Percentiles rank a stretch among this genome's conserved stretches.
Evolutionary conservation across 64 coral and sea anemone species (phyloP).

Genomic region (Stichodactyla mertensii): DNA sequence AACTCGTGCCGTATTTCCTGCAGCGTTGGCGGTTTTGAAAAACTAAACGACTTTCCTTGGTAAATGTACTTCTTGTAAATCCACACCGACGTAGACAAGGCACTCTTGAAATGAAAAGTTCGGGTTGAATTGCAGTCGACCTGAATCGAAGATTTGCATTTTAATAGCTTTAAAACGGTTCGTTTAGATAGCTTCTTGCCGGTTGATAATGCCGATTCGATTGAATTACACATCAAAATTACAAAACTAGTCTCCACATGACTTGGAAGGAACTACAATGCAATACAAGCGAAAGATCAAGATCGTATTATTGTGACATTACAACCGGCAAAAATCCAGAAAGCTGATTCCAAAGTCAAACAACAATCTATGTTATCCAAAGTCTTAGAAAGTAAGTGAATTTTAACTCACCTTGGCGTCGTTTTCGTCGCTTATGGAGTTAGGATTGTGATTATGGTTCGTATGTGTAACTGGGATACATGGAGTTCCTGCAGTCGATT

Average conservation of each 20-base stretch:
- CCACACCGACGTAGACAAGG: neutral
- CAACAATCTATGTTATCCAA: neutral
- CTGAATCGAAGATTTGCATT: neutral
- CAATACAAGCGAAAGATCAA: neutral
- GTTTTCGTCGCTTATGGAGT: slow-evolving; percentile 66
- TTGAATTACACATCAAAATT: neutral
- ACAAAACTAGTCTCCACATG: neutral
- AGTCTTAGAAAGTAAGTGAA: neutral
- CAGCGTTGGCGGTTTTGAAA: neutral
- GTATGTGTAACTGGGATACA: slow-evolving; percentile 72
- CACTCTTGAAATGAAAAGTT: neutral
- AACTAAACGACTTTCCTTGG: neutral
- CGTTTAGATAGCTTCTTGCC: neutral
- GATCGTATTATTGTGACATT: neutral
- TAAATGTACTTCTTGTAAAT: neutral
- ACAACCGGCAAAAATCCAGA: neutral
- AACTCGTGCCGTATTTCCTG: slow-evolving; percentile 1
- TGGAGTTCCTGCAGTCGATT: slow-evolving; percentile 74
- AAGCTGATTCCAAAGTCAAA: neutral
- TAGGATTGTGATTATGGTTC: slow-evolving; percentile 87
- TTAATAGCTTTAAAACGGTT: neutral
- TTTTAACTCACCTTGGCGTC: slow-evolving; percentile 68
- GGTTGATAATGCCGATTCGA: neutral
- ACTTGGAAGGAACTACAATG: neutral
- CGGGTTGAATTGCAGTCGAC: neutral